phyloP scores from a whole-genome alignment of 2,888 invertebrate genomes.

The Cantharis rustica region DNA sequence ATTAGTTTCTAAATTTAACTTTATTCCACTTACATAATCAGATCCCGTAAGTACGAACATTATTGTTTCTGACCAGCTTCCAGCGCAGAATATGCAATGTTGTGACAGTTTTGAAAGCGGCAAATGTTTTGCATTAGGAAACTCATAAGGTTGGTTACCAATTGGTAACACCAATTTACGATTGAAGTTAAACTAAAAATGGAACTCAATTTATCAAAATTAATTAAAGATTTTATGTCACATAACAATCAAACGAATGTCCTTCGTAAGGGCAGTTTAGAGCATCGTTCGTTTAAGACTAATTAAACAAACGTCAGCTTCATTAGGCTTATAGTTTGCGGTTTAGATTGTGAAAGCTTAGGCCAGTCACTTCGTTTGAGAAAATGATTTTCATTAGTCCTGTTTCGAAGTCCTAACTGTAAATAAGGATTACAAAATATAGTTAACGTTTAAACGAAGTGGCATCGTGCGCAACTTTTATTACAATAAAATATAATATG shows the following conservation, averaged over 20 bases:
- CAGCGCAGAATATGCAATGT: conserved; percentile 34
- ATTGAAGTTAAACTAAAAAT: neutral
- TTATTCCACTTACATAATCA: neutral
- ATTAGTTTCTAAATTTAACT: neutral
- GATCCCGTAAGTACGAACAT: conserved; percentile 2
- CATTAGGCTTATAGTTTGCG: conserved; percentile 32
- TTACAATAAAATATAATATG: neutral
- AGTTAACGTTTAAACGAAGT: neutral
- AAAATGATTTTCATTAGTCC: conserved; percentile 26
- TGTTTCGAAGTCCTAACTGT: conserved; percentile 6
- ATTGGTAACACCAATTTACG: neutral
- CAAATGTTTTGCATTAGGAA: conserved; percentile 29
- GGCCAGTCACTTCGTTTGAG: conserved; percentile 28
- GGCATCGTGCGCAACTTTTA: neutral
- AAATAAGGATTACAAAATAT: conserved; percentile 14
- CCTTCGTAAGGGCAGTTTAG: neutral
- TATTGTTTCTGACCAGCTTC: conserved; percentile 38
- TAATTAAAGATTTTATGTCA: neutral
- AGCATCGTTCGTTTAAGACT: conserved; percentile 13
- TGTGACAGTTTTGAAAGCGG: conserved; percentile 35
- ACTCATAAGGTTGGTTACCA: neutral
- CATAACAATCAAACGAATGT: neutral
- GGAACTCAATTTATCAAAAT: neutral
- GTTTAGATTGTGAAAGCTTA: conserved; percentile 24
- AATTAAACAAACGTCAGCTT: conserved; percentile 35